phyloP scores from a whole-genome alignment of 1,140 invertebrate genomes.

The Drosophila ercepeae region DNA sequence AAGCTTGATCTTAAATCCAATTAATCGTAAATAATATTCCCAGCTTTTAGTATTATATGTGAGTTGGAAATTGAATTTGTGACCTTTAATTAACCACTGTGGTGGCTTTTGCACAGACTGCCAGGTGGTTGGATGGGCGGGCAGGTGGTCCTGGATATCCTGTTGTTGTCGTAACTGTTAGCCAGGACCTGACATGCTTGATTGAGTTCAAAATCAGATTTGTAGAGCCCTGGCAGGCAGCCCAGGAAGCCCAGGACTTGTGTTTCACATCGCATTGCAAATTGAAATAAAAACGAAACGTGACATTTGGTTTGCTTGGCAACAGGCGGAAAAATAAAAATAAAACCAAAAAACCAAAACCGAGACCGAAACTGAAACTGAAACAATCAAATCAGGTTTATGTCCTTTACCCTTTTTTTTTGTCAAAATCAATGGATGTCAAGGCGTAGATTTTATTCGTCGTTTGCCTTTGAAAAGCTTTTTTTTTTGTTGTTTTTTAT shows the following conservation, averaged over 20 bases:
- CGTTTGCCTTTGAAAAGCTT: constrained; percentile 18
- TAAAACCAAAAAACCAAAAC: constrained; percentile 6
- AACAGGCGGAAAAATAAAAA: constrained; percentile 45
- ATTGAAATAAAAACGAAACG: constrained; percentile 80
- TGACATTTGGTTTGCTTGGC: constrained; percentile 70
- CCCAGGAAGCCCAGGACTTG: not conserved
- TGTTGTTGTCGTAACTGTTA: constrained; percentile 39
- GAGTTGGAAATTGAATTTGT: not conserved
- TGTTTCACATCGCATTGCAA: constrained; percentile 55
- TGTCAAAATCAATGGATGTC: constrained; percentile 78
- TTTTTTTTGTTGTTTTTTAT: constrained; percentile 53
- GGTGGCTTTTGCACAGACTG: not conserved
- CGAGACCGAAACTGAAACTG: constrained; percentile 13
- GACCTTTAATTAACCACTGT: constrained; percentile 3
- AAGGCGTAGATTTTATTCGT: constrained; percentile 7
- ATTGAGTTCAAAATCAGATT: constrained; percentile 81
- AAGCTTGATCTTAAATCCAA: not conserved
- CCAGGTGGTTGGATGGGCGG: not conserved
- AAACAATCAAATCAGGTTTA: constrained; percentile 71
- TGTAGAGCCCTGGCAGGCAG: constrained; percentile 35
- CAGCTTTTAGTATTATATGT: not conserved
- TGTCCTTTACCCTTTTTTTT: constrained; percentile 51
- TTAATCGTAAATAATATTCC: not conserved
- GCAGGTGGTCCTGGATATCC: not conserved
- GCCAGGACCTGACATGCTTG: constrained; percentile 58